These are phyloP conservation scores for Nasonovia ribisnigri DNA, from an alignment of 2,888 invertebrate genomes.

Conservation along the genomic window DNA sequence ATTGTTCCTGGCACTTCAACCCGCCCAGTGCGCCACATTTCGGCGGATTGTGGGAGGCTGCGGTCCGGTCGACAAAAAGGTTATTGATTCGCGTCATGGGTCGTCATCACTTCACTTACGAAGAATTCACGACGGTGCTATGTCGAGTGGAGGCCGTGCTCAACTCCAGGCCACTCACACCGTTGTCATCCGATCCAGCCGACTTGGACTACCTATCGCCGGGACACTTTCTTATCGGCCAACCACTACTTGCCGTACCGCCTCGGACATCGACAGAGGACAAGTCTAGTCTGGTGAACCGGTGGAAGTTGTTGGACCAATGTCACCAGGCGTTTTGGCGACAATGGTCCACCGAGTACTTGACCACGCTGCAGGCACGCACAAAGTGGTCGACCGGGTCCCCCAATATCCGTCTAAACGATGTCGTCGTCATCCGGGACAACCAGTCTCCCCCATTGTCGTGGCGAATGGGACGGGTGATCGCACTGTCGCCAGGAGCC, in stretches of 20 bases:
- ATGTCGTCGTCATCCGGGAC: neutral
- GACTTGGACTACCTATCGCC: neutral
- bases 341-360: neutral
- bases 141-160: neutral
- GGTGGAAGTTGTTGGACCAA: neutral
- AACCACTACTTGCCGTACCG: neutral
- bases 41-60: neutral
- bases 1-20: too few species aligned
- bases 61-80: neutral
- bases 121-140: neutral
- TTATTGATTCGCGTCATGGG: neutral
- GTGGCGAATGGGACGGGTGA: too few species aligned
- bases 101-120: neutral
- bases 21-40: neutral
- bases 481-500: too few species aligned
- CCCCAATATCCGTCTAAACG: neutral
- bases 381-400: neutral
- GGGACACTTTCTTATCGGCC: too few species aligned
- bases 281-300: neutral
- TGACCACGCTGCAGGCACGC: neutral
- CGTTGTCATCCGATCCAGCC: neutral
- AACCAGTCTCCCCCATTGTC: neutral
- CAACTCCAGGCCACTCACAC: neutral
- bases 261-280: too few species aligned
- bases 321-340: neutral